Evolutionary conservation across 2,888 invertebrate species (phyloP).

Genomic region (Girardia tigrina): DNA sequence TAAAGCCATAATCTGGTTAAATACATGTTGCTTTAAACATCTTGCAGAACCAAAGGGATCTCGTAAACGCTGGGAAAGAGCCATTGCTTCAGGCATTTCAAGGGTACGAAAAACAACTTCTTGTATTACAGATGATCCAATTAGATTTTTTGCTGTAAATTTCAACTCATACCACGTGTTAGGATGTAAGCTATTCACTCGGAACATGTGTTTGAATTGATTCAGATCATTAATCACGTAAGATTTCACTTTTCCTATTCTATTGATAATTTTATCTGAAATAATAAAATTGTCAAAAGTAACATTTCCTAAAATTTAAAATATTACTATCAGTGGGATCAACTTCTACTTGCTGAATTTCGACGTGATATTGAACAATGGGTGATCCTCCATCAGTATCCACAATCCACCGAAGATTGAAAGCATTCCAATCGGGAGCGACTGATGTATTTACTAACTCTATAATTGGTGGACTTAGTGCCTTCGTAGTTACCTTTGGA

Average conservation of each 20-base stretch:
- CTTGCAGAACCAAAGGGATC: background rate
- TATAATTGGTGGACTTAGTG: background rate
- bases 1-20: background rate
- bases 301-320: background rate
- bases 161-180: constrained; percentile 25
- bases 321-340: background rate
- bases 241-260: background rate
- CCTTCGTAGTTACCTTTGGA: background rate
- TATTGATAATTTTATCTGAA: background rate
- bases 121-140: background rate
- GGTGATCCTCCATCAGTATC: background rate
- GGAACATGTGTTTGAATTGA: constrained; percentile 24
- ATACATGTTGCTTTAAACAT: background rate
- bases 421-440: background rate
- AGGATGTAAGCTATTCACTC: constrained; percentile 21
- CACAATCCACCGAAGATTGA: background rate
- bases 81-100: background rate
- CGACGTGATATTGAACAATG: background rate
- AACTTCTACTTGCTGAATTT: constrained; percentile 2
- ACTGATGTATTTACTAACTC: background rate
- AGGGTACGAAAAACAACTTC: background rate
- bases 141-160: background rate
- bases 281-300: background rate
- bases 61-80: background rate
- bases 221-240: background rate